Percentiles rank a stretch among this genome's conserved stretches.
Conservation (phyloP, 2,888 invertebrate genomes). For the Alviniconcha strummeri region DNA sequence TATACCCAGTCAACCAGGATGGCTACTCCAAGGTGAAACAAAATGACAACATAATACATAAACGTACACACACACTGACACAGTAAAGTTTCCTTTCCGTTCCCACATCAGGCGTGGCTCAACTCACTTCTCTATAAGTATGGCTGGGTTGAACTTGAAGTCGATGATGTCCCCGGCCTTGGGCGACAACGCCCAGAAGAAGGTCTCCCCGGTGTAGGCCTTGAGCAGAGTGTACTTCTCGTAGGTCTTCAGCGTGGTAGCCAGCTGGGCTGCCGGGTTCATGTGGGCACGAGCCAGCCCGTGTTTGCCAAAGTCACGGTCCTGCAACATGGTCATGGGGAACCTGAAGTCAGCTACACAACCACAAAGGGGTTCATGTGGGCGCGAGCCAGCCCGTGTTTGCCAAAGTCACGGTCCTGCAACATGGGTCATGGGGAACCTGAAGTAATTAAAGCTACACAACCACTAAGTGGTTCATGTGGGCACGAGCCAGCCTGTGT, state of each 20-base stretch:
- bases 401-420: constrained; percentile 60
- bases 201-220: constrained; percentile 90
- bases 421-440: not conserved
- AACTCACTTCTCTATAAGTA: constrained; percentile 81
- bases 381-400: constrained; percentile 79
- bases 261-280: constrained; percentile 75
- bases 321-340: constrained; percentile 76
- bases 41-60: not conserved
- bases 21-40: too few species aligned
- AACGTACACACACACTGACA: not conserved
- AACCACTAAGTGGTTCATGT: constrained; percentile 65
- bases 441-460: not conserved
- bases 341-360: too few species aligned
- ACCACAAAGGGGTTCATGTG: constrained; percentile 51
- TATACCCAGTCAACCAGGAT: too few species aligned
- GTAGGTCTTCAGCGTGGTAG: constrained; percentile 86
- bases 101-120: too few species aligned
- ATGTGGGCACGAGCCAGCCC: constrained; percentile 77
- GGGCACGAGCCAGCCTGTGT: constrained; percentile 79
- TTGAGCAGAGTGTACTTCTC: constrained; percentile 85
- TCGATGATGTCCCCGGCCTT: constrained; percentile 86
- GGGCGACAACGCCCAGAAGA: constrained; percentile 93
- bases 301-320: constrained; percentile 90
- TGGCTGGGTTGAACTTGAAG: constrained; percentile 86
- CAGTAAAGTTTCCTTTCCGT: not conserved